Percentiles rank a stretch among this genome's conserved stretches.
These are phyloP conservation scores for Pimephales promelas DNA, from an alignment of 2,113 vertebrate species.

Conservation along the genomic window DNA sequence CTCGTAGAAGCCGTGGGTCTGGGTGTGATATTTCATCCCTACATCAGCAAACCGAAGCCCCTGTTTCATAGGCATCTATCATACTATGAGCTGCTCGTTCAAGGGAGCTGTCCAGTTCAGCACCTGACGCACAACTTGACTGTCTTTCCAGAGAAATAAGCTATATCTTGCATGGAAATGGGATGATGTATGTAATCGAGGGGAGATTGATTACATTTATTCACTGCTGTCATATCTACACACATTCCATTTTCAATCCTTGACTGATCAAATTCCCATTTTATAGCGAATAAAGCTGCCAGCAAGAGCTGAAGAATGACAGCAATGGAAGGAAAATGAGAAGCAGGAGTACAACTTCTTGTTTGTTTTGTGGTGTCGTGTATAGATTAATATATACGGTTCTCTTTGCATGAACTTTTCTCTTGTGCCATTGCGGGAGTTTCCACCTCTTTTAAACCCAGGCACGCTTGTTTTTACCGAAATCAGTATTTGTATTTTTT, in stretches of 20 bases:
- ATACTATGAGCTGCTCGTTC: constrained; percentile 67
- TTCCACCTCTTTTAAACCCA: constrained; percentile 77
- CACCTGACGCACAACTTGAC: constrained; percentile 67
- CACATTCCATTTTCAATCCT: constrained; percentile 32
- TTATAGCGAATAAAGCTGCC: constrained; percentile 7
- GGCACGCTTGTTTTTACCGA: constrained; percentile 94
- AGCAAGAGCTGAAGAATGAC: constrained; percentile 13
- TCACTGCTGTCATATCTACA: not conserved
- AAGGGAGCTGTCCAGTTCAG: constrained; percentile 81
- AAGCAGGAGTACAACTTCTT: constrained; percentile 14
- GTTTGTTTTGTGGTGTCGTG: constrained; percentile 49
- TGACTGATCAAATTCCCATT: constrained; percentile 3
- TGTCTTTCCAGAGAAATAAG: constrained; percentile 44
- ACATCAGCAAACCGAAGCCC: not conserved
- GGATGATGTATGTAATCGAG: constrained; percentile 27
- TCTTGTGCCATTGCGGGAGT: constrained; percentile 83
- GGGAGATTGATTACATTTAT: not conserved
- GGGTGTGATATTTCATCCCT: constrained; percentile 35
- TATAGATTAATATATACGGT: constrained; percentile 68
- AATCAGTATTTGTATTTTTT: constrained; percentile 97
- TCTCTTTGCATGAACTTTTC: constrained; percentile 91
- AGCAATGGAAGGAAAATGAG: constrained; percentile 31
- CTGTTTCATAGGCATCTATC: constrained; percentile 52
- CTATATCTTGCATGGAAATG: constrained; percentile 29
- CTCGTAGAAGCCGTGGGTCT: not conserved